phyloP scores from a whole-genome alignment of 2,797 vertebrate genomes.

The Takifugu rubripes region DNA sequence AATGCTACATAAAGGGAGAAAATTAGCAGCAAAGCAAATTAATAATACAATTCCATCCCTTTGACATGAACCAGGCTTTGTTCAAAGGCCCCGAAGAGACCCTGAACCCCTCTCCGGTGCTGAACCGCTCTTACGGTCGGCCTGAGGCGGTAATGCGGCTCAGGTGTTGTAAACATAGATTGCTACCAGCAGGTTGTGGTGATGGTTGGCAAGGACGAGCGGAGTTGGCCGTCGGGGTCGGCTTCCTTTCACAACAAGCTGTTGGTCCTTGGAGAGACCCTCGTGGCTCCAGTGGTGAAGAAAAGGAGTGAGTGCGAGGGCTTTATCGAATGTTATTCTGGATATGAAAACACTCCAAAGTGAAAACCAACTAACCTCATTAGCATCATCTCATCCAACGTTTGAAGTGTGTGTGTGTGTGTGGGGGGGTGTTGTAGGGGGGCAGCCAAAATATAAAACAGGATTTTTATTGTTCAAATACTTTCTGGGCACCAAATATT shows the following conservation, averaged over 20 bases:
- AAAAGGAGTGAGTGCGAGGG: constrained; percentile 14
- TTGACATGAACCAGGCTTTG: constrained; percentile 23
- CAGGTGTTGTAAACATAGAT: constrained; percentile 71
- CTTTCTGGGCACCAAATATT: constrained; percentile 50
- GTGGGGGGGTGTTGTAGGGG: constrained; percentile 10
- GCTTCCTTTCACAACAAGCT: too few relatives aligned
- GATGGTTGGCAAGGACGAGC: constrained; percentile 55
- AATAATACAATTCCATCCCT: constrained; percentile 32
- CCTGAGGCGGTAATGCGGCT: constrained; percentile 57
- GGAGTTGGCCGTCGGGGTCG: constrained; percentile 41
- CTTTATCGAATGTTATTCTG: constrained; percentile 63
- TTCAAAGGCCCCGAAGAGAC: constrained; percentile 18
- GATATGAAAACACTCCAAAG: constrained; percentile 53
- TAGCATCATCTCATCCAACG: constrained; percentile 44
- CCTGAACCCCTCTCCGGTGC: constrained; percentile 27
- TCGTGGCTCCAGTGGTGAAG: constrained; percentile 45
- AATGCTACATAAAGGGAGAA: constrained; percentile 9
- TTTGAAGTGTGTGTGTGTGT: constrained; percentile 39
- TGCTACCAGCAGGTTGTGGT: constrained; percentile 64
- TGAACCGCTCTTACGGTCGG: constrained; percentile 43
- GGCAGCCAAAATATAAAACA: constrained; percentile 44
- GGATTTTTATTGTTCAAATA: constrained; percentile 54
- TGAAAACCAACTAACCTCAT: constrained; percentile 60
- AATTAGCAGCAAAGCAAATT: constrained; percentile 10
- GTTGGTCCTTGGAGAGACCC: background rate